phyloP scores from a whole-genome alignment of 1,140 invertebrate genomes.

The Drosophila eugracilis region DNA sequence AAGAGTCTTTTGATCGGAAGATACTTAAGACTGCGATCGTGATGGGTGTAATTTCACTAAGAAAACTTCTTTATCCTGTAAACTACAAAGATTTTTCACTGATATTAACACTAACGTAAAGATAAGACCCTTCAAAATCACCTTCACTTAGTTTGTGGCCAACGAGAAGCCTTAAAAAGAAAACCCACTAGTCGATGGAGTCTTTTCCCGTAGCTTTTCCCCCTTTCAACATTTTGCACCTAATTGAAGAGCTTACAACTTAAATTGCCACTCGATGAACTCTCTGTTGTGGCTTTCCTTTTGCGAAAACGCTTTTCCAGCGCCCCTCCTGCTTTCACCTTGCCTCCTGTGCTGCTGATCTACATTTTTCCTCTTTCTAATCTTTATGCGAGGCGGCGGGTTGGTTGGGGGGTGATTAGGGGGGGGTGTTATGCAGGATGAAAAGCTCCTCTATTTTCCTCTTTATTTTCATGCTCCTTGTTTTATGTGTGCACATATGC shows the following conservation, averaged over 20 bases:
- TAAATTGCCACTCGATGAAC: constrained; percentile 51
- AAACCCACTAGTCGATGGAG: background rate
- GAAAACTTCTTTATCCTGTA: too few relatives aligned
- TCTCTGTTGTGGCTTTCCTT: constrained; percentile 39
- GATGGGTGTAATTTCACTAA: too few relatives aligned
- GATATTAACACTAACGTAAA: background rate
- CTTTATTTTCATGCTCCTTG: constrained; percentile 9
- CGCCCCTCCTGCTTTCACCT: background rate
- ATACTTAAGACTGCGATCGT: too few relatives aligned
- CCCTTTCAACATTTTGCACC: constrained; percentile 35
- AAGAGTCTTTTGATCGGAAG: too few relatives aligned
- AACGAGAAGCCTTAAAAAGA: background rate
- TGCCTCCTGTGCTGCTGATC: background rate
- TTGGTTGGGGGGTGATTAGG: too few relatives aligned
- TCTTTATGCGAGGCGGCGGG: constrained; percentile 11
- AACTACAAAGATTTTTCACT: too few relatives aligned
- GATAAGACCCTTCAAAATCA: background rate
- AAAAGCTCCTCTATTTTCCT: background rate
- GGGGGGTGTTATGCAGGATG: too few relatives aligned
- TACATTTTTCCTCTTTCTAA: constrained; percentile 15
- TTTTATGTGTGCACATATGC: constrained; percentile 16
- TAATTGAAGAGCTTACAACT: constrained; percentile 57
- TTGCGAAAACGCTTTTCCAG: background rate
- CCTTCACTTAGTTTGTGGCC: background rate
- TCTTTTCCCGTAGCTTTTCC: constrained; percentile 3